Conservation (phyloP, 2,797 vertebrate genomes). For the Acanthurus leucopareius region DNA sequence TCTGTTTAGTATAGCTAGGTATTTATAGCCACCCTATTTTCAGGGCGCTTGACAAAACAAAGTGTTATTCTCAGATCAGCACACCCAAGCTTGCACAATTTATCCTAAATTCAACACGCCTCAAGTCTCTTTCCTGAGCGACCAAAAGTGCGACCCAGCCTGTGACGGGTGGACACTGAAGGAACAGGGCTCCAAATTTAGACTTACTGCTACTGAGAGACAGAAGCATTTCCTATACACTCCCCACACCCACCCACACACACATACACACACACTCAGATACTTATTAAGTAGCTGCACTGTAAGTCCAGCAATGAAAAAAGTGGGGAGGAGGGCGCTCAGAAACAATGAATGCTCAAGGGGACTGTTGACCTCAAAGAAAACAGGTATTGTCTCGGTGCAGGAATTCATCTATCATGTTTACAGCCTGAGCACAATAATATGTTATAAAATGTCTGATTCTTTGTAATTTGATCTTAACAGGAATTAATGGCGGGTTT, state of each 20-base stretch:
- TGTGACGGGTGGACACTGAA: slow-evolving; percentile 65
- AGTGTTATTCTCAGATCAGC: slow-evolving; percentile 52
- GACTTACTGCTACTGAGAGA: slow-evolving; percentile 59
- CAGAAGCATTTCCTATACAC: slow-evolving; percentile 80
- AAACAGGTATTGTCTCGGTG: slow-evolving; percentile 65
- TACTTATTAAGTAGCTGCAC: slow-evolving; percentile 36
- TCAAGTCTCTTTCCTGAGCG: slow-evolving; percentile 75
- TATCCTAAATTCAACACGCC: slow-evolving; percentile 57
- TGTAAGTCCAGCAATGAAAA: slow-evolving; percentile 52
- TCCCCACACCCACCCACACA: slow-evolving; percentile 28
- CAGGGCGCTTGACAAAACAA: slow-evolving; percentile 41
- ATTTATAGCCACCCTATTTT: slow-evolving; percentile 63
- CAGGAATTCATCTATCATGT: slow-evolving; percentile 51
- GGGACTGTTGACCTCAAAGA: slow-evolving; percentile 67
- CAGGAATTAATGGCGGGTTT: slow-evolving; percentile 9
- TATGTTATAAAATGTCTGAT: slow-evolving; percentile 29
- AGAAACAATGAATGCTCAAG: slow-evolving; percentile 79
- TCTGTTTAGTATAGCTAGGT: slow-evolving; percentile 20
- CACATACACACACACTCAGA: slow-evolving; percentile 3
- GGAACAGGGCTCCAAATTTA: slow-evolving; percentile 79
- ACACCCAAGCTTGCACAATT: slow-evolving; percentile 17
- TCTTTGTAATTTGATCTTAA: slow-evolving; percentile 7
- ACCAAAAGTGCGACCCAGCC: slow-evolving; percentile 46
- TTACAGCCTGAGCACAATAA: slow-evolving; percentile 40
- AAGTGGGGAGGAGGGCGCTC: slow-evolving; percentile 45